phyloP scores from a whole-genome alignment of 2,113 vertebrate species.

The Thymallus thymallus region DNA sequence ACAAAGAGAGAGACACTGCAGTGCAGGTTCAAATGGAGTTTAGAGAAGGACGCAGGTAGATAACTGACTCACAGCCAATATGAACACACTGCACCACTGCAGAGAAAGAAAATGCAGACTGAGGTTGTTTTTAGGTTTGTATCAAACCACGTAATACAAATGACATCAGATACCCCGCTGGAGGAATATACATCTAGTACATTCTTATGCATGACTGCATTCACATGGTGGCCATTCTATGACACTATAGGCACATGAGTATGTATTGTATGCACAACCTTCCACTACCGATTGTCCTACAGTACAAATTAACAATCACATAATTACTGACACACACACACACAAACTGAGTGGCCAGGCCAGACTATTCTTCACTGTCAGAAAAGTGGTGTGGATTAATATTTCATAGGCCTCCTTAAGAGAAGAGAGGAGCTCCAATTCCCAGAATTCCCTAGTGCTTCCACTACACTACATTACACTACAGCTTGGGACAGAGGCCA shows the following conservation, averaged over 20 bases:
- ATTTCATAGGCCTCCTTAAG: constrained; percentile 56
- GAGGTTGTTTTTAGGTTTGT: constrained; percentile 43
- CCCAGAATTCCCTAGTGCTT: constrained; percentile 47
- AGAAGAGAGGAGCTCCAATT: constrained; percentile 40
- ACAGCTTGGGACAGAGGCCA: constrained; percentile 35
- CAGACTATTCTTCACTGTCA: constrained; percentile 54
- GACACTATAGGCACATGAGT: not conserved
- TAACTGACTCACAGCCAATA: constrained; percentile 24
- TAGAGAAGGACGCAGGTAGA: constrained; percentile 12
- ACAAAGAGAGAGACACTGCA: constrained; percentile 1
- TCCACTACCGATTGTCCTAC: constrained; percentile 23
- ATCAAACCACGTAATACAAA: constrained; percentile 3
- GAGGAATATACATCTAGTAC: constrained; percentile 16
- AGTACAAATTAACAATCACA: constrained; percentile 1
- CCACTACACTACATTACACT: constrained; percentile 8
- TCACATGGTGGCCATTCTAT: not conserved
- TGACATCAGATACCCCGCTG: not conserved
- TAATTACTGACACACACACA: not conserved
- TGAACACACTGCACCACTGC: constrained; percentile 39
- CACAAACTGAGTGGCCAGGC: constrained; percentile 11
- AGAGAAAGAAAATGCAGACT: constrained; percentile 24
- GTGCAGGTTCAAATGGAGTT: not conserved
- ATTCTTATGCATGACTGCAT: constrained; percentile 1
- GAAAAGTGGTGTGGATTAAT: constrained; percentile 58
- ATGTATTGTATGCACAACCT: not conserved